These are phyloP conservation scores for Neogale vison DNA, from an alignment of 2,113 vertebrate species.

Conservation along the genomic window DNA sequence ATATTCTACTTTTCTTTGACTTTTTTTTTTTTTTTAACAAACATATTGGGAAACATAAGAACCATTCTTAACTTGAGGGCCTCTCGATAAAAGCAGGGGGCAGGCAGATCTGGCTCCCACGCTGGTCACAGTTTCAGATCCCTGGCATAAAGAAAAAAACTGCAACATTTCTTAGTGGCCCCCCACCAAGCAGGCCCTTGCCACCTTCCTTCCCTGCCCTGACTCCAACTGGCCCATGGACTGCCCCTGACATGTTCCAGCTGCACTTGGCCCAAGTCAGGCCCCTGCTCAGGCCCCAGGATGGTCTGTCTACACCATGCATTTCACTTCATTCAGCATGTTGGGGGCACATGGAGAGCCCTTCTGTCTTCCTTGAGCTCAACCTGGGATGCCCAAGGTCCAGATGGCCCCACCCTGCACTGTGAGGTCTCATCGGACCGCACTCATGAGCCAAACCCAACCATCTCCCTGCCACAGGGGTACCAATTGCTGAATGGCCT, in stretches of 20 bases:
- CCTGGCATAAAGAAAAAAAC: neutral
- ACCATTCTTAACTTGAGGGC: neutral
- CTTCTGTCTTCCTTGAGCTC: neutral
- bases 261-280: neutral
- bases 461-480: neutral
- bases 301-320: neutral
- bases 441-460: neutral
- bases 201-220: neutral
- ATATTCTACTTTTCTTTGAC: neutral
- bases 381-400: neutral
- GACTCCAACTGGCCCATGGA: neutral
- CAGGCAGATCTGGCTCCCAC: neutral
- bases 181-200: neutral
- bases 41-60: conserved; percentile 20
- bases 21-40: neutral
- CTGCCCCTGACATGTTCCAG: neutral
- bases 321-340: neutral
- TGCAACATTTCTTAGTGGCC: neutral
- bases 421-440: neutral
- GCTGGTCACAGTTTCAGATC: neutral
- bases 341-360: neutral
- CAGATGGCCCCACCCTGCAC: neutral
- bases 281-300: neutral
- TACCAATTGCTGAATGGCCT: neutral
- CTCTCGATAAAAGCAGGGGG: neutral